A percentile compares a stretch with the other conserved stretches of the same genome.
Conservation (phyloP, 2,888 invertebrate genomes). For the Uropetala carovei region DNA sequence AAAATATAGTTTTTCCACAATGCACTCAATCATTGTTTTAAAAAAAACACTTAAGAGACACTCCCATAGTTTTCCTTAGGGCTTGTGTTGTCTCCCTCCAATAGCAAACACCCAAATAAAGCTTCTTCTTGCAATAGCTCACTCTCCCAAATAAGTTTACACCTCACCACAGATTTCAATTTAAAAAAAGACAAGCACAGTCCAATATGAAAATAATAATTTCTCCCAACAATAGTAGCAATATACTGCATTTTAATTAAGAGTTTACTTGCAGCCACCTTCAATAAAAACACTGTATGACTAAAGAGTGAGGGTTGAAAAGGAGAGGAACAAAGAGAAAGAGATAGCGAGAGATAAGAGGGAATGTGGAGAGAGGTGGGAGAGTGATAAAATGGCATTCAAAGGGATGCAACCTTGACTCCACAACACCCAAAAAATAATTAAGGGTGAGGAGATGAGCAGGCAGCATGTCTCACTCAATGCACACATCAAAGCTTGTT, state of each 20-base stretch:
- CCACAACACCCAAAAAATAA: not conserved
- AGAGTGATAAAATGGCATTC: not conserved
- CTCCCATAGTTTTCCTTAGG: constrained; percentile 22
- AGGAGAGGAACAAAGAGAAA: not conserved
- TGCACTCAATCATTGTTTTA: constrained; percentile 23
- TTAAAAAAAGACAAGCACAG: constrained; percentile 41
- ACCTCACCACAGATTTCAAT: constrained; percentile 29
- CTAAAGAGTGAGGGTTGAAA: not conserved
- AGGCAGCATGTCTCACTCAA: constrained; percentile 23
- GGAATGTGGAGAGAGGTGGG: no score
- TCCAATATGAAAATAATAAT: constrained; percentile 54
- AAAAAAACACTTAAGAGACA: constrained; percentile 52
- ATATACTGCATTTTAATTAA: constrained; percentile 25
- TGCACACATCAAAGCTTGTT: not conserved
- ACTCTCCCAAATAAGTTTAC: constrained; percentile 27
- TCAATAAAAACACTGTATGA: not conserved
- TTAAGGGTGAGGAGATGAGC: not conserved
- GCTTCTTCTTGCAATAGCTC: constrained; percentile 40
- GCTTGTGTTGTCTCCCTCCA: constrained; percentile 48
- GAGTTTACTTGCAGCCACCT: constrained; percentile 10
- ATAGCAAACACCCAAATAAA: constrained; percentile 48
- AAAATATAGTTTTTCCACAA: constrained; percentile 59
- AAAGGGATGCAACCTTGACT: not conserved
- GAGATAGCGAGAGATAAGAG: no score
- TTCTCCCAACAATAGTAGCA: constrained; percentile 29